phyloP scores from a whole-genome alignment of 1,140 invertebrate species.

The Trichonephila clavata region DNA sequence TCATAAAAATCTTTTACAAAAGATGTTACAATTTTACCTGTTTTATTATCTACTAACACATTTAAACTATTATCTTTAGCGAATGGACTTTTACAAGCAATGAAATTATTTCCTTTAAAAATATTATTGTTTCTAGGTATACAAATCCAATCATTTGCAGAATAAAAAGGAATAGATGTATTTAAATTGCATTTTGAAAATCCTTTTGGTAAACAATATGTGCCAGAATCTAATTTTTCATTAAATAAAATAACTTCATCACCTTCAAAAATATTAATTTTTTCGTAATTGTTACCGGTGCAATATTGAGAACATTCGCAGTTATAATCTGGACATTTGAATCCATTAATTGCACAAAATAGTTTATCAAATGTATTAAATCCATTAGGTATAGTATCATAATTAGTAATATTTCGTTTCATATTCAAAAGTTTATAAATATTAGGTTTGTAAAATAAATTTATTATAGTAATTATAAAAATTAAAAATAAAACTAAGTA shows the following conservation, averaged over 20 bases:
- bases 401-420: not conserved
- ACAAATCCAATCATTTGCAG: constrained; percentile 44
- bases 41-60: constrained; percentile 20
- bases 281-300: not conserved
- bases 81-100: constrained; percentile 33
- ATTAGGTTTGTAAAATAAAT: constrained; percentile 53
- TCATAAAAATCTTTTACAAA: constrained; percentile 19
- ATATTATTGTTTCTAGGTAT: not conserved
- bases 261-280: constrained; percentile 12
- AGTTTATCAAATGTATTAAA: constrained; percentile 4
- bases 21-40: not conserved
- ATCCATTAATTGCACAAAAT: constrained; percentile 55
- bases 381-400: not conserved
- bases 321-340: constrained; percentile 14
- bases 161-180: constrained; percentile 27
- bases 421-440: not conserved
- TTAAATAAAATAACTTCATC: constrained; percentile 39
- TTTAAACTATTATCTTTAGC: constrained; percentile 46
- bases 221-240: constrained; percentile 24
- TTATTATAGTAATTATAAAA: constrained; percentile 29
- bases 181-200: constrained; percentile 22
- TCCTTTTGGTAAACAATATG: constrained; percentile 53
- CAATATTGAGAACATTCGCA: constrained; percentile 32
- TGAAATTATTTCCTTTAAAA: constrained; percentile 35
- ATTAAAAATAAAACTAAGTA: constrained; percentile 48